Percentiles rank a stretch among this genome's conserved stretches.
Evolutionary conservation across 1,140 invertebrate genomes (phyloP).

Genomic region (Geopemphigus sp.): DNA sequence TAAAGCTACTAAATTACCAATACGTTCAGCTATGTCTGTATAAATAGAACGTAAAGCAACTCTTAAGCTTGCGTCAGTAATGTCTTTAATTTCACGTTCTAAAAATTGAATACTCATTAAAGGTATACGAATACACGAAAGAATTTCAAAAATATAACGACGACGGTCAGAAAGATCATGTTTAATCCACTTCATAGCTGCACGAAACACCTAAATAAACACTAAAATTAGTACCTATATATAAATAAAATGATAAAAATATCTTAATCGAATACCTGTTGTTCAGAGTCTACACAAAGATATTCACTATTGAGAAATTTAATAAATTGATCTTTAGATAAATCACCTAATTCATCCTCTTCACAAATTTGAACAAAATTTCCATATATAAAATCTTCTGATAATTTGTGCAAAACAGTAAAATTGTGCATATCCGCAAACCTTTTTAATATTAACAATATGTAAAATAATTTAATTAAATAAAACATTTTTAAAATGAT

Average conservation of each 20-base stretch:
- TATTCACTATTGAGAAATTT: constrained; percentile 83
- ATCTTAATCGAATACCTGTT: constrained; percentile 66
- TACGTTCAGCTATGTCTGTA: constrained; percentile 74
- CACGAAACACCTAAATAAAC: constrained; percentile 72
- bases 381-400: constrained; percentile 79
- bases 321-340: constrained; percentile 77
- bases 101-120: constrained; percentile 79
- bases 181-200: constrained; percentile 86
- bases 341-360: constrained; percentile 87
- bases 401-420: constrained; percentile 72
- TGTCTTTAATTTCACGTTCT: constrained; percentile 75
- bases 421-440: constrained; percentile 92
- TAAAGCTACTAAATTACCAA: constrained; percentile 74
- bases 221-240: neutral
- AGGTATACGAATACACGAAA: constrained; percentile 79
- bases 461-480: neutral
- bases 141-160: constrained; percentile 82
- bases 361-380: constrained; percentile 80
- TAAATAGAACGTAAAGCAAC: constrained; percentile 77
- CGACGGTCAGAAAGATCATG: constrained; percentile 77
- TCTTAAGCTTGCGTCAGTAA: constrained; percentile 76
- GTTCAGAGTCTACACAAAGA: constrained; percentile 86
- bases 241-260: neutral
- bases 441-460: constrained; percentile 57
- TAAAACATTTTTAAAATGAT: constrained; percentile 45